Evolutionary conservation across 2,888 invertebrate genomes (phyloP), one percentile per base, ranked within the genome.

Genomic region (Gerosis bhagava): DNA sequence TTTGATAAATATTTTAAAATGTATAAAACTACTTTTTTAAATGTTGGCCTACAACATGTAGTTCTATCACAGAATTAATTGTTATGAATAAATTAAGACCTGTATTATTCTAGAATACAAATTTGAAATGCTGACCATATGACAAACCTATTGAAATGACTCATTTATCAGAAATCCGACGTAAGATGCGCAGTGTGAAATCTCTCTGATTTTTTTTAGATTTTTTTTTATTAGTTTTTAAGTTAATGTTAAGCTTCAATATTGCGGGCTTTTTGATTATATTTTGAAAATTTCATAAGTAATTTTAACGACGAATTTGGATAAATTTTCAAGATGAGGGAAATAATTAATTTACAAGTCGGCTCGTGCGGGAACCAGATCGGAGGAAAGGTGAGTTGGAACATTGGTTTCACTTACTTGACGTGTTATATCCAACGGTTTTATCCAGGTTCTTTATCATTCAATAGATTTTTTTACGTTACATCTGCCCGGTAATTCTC

Each of bases 281-380:
- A 65, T 65, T 69, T 59, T 57, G 55, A 62, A 64, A 60, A 86
- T 83, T 86, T 81, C 64, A 66, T 79, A 74, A 84, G 83, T 83
- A 35, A 60, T 55, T 55, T 16, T 31, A 28, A 56, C 39, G 57
- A 56, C n/a, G 16, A 49, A 54, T 46, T 35, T 51, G 11, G 53
- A 37, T 54, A 62, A 62, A 62, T 79, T 79, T 32, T 49, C 76
- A 90, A 88, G 78, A 94, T 95, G 94, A 91, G 95, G 77, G 95
- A 95, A 86, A 95, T 95, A 69, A 93, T 95, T 56, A 94, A 93
- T 67, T 84, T 94, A 59, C 94, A 95, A 83, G 93, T 92, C 62
- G 95, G 95, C 62, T 93, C 94, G 75, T 94, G 94, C 76, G 94
- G 94, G 56, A 84, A 84, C 61, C 83, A 83, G 59, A 80, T 84